Evolutionary conservation across 2,113 vertebrate genomes (phyloP).

Genomic region (Nannobrachium achirus): DNA sequence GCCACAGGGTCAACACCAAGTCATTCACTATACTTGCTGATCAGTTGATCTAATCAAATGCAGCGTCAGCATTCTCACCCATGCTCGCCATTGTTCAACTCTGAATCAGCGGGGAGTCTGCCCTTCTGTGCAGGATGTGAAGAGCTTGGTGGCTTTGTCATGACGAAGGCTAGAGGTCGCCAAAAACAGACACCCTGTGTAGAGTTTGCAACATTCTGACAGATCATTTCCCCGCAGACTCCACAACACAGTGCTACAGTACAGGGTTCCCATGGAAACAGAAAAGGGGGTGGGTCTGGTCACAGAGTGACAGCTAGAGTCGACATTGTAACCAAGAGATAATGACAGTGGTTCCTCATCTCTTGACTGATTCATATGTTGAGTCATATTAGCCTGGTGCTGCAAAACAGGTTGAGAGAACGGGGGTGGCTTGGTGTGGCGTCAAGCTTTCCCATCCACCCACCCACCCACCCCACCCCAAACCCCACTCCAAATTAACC

Average conservation of each 20-base stretch:
- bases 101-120: slow-evolving; percentile 49
- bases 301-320: slow-evolving; percentile 35
- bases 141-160: slow-evolving; percentile 43
- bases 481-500: not conserved
- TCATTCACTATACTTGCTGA: too few relatives aligned
- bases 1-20: not conserved
- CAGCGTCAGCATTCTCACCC: slow-evolving; percentile 48
- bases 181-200: not conserved
- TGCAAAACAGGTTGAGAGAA: not conserved
- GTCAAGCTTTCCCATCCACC: not conserved
- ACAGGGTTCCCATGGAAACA: slow-evolving; percentile 55
- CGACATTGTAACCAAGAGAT: slow-evolving; percentile 26
- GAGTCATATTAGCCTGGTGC: slow-evolving; percentile 36
- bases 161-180: slow-evolving; percentile 40
- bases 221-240: slow-evolving; percentile 52
- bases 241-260: slow-evolving; percentile 68
- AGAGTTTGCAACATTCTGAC: slow-evolving; percentile 32
- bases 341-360: slow-evolving; percentile 1
- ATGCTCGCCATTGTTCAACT: slow-evolving; percentile 26
- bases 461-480: not conserved
- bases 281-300: slow-evolving; percentile 23
- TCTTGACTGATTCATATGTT: slow-evolving; percentile 24
- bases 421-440: not conserved
- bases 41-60: too few relatives aligned
- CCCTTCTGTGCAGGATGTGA: slow-evolving; percentile 65